Evolutionary conservation across 2,113 vertebrate genomes (phyloP).

Genomic region (Phainopepla nitens): DNA sequence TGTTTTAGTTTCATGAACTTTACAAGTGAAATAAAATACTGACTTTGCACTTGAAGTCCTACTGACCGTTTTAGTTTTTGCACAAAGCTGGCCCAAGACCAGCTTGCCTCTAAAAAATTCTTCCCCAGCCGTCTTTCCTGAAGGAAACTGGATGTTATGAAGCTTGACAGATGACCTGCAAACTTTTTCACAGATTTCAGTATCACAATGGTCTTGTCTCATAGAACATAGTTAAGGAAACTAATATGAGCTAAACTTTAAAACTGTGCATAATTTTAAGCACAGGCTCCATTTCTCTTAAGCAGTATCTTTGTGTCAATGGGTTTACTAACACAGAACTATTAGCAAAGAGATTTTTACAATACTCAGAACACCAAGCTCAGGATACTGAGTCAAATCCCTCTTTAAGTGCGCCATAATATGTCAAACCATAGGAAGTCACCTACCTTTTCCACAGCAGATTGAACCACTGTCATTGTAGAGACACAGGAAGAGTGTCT

Average conservation of each 20-base stretch:
- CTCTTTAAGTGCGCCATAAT: neutral
- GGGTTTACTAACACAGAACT: neutral
- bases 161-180: neutral
- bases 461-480: neutral
- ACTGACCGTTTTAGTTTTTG: neutral
- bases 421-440: neutral
- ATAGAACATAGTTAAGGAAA: neutral
- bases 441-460: neutral
- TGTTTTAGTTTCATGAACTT: neutral
- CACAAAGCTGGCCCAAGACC: neutral
- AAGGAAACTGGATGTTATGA: neutral
- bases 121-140: neutral
- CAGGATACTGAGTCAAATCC: neutral
- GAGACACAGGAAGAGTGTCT: neutral
- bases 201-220: neutral
- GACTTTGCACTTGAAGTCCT: neutral
- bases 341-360: neutral
- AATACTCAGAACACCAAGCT: neutral
- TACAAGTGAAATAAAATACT: neutral
- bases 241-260: neutral
- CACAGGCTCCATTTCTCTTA: neutral
- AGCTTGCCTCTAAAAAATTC: neutral
- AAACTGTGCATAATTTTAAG: neutral
- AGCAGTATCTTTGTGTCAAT: neutral
- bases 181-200: neutral